Percentiles rank a stretch among this genome's conserved stretches.
These are phyloP conservation scores for Drosophila ficusphila DNA, from an alignment of 1,140 invertebrate species.

Conservation along the genomic window DNA sequence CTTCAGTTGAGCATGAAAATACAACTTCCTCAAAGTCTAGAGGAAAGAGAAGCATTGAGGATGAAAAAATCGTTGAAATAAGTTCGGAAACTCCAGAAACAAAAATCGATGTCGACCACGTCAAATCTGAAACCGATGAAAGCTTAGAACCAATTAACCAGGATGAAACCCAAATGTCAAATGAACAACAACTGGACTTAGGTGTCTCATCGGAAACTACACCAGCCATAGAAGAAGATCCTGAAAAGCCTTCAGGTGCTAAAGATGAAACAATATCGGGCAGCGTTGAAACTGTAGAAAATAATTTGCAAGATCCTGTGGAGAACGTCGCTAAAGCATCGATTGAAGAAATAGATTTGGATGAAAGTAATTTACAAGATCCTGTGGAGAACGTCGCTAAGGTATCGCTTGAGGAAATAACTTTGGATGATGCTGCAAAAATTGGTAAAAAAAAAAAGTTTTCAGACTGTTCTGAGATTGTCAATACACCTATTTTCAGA, in stretches of 20 bases:
- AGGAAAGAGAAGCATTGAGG: conserved; percentile 1
- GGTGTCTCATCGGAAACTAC: background rate
- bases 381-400: background rate
- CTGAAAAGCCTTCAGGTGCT: background rate
- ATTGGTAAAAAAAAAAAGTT: background rate
- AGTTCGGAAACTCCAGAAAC: background rate
- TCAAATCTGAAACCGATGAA: background rate
- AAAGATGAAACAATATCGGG: background rate
- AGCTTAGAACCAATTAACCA: no score
- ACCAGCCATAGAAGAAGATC: background rate
- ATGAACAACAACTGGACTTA: background rate
- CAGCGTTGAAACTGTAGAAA: conserved; percentile 1
- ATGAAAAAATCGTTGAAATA: background rate
- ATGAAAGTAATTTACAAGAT: background rate
- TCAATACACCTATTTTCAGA: background rate
- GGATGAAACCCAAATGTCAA: background rate
- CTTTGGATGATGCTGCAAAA: background rate
- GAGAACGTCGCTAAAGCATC: background rate
- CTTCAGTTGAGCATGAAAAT: background rate
- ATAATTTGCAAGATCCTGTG: background rate
- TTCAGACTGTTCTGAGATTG: background rate
- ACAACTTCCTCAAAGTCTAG: background rate
- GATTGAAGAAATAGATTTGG: background rate
- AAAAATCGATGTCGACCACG: background rate
- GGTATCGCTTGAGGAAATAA: background rate